These are phyloP conservation scores for Lepilemur septentrionalis DNA, from an alignment of 2,797 vertebrate species.

Conservation along the genomic window DNA sequence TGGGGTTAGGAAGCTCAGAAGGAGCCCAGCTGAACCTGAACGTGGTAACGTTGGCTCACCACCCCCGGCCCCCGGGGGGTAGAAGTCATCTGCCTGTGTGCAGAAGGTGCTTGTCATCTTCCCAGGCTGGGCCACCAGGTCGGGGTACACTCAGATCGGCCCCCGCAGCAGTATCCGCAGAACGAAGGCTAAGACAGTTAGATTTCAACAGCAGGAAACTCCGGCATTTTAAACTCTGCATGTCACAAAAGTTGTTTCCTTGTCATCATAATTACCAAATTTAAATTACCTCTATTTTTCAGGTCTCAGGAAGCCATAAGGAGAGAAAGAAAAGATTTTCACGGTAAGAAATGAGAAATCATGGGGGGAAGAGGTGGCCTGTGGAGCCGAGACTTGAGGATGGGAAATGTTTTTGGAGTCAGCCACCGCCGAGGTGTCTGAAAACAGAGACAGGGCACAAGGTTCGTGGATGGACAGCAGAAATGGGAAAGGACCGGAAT, in stretches of 20 bases:
- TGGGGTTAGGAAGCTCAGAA: neutral
- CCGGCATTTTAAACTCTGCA: slow-evolving; percentile 3
- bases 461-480: neutral
- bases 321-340: slow-evolving; percentile 29
- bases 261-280: slow-evolving; percentile 32
- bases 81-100: neutral
- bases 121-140: neutral
- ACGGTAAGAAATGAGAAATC: neutral
- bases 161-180: neutral
- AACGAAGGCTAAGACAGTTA: neutral
- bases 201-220: neutral
- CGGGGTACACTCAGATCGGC: neutral
- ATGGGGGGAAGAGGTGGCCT: neutral
- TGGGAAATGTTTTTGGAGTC: neutral
- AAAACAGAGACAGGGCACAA: neutral
- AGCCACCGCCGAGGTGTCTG: neutral
- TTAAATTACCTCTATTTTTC: slow-evolving; percentile 56
- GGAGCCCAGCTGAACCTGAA: neutral
- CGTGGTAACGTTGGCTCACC: no score
- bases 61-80: neutral
- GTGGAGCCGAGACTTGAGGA: neutral
- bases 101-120: neutral
- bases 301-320: neutral
- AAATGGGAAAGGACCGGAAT: accelerated
- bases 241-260: slow-evolving; percentile 20